Evolutionary conservation across 2,888 invertebrate genomes (phyloP), one percentile per base, ranked within the genome.

Genomic region (Gymnocheta viridis): DNA sequence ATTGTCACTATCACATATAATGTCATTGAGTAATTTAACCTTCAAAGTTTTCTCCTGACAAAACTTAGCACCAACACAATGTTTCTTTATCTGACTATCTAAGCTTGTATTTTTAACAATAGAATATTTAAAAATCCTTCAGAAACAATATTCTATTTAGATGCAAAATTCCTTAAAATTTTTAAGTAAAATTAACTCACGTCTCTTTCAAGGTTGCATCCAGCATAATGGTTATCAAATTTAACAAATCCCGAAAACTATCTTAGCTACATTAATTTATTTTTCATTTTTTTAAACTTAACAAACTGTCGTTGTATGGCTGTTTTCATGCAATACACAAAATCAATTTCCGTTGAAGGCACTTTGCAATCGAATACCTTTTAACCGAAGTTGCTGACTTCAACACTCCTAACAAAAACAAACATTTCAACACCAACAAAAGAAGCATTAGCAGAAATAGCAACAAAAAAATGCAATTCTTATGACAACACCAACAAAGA

Each of bases 341-440:
- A 85, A 82, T 85, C 79, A 73, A 85, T 82, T 82, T 82, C 82
- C 85, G 72, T 73, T 85, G 73, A 76, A 82, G 66, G 64, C 79
- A 82, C 82, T 85, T 85, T 82, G 78, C 82, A 79, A 82, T 79
- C 79, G 82, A 85, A 85, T 85, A 85, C 74, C 79, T 85, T 74
- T 82, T 73, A 82, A 73, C 73, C 73, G 35, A 38, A 69, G 56
- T 69, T 69, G 62, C 77, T 73, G 81, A 81, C 72, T 84, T 84
- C 81, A 78, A 82, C 77, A 82, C 69, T 81, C 54, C 38, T 19
- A 74, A 27, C 44, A 73, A 51, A 67, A 49, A 73, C 29, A 76
- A 4, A 17, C 17, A 56, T 0, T 22, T 17, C 2, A 60, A 2
- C 27, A 51, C 22, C 14, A 49, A 29, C 38, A 77, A 38, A 2